Percentiles rank a stretch among this genome's conserved stretches.
These are phyloP conservation scores for Hanleya hanleyi DNA, from an alignment of 2,888 invertebrate species.

Conservation along the genomic window DNA sequence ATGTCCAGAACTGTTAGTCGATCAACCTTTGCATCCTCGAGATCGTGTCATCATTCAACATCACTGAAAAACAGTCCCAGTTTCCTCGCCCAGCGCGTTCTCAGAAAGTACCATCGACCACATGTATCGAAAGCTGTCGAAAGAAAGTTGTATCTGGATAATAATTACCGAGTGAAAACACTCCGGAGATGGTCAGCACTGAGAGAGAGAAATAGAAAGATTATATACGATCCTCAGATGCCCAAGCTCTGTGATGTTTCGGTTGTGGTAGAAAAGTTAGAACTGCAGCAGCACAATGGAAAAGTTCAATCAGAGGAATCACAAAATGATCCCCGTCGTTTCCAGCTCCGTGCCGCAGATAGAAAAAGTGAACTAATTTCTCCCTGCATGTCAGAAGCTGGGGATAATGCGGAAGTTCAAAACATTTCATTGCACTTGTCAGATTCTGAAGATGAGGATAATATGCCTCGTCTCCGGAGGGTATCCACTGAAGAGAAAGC, in stretches of 20 bases:
- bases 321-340: too few relatives aligned
- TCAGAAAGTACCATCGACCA: neutral
- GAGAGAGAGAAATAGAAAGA: too few relatives aligned
- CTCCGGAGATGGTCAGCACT: too few relatives aligned
- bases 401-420: neutral
- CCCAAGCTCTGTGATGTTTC: neutral
- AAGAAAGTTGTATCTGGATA: neutral
- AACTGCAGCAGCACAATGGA: neutral
- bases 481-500: constrained; percentile 1
- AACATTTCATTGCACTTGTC: neutral
- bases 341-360: too few relatives aligned
- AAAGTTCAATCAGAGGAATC: too few relatives aligned
- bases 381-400: too few relatives aligned
- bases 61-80: neutral
- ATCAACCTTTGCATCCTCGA: too few relatives aligned
- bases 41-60: too few relatives aligned
- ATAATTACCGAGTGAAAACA: too few relatives aligned
- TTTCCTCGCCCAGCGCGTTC: neutral
- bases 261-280: neutral
- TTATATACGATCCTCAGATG: neutral
- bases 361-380: too few relatives aligned
- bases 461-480: neutral
- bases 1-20: too few relatives aligned
- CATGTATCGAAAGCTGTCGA: neutral
- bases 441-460: neutral